phyloP scores from a whole-genome alignment of 2,888 invertebrate species.

The Zygogramma bicolorata region DNA sequence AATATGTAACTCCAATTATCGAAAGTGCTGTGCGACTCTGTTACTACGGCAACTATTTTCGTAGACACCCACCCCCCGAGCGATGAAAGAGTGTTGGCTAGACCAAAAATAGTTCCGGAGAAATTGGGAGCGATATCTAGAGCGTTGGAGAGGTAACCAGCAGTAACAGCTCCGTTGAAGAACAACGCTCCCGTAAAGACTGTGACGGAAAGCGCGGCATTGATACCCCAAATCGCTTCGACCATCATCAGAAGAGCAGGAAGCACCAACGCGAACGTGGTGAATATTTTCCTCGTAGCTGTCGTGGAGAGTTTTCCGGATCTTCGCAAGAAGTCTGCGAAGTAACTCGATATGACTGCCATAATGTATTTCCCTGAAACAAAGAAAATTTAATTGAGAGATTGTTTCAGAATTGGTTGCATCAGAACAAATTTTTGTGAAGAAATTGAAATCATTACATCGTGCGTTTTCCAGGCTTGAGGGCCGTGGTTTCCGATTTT shows the following conservation, averaged over 20 bases:
- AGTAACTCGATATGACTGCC: slow-evolving; percentile 78
- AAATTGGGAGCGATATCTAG: slow-evolving; percentile 91
- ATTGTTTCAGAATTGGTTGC: too few species aligned
- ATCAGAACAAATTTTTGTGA: too few species aligned
- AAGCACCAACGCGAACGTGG: slow-evolving; percentile 73
- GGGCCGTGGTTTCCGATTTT: too few species aligned
- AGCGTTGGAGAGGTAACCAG: slow-evolving; percentile 87
- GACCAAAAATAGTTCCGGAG: slow-evolving; percentile 88
- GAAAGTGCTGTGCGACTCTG: slow-evolving; percentile 79
- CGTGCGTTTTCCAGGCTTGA: too few species aligned
- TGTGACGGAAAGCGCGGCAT: slow-evolving; percentile 78
- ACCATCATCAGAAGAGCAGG: slow-evolving; percentile 82
- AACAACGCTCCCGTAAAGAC: slow-evolving; percentile 86
- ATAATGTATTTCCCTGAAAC: slow-evolving; percentile 78
- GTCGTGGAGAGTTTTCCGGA: slow-evolving; percentile 80
- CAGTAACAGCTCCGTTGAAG: slow-evolving; percentile 87
- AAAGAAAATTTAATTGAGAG: slow-evolving; percentile 3
- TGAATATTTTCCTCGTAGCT: slow-evolving; percentile 78
- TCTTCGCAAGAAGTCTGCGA: slow-evolving; percentile 79
- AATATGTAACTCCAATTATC: slow-evolving; percentile 86
- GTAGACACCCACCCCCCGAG: slow-evolving; percentile 86
- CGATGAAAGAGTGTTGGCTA: slow-evolving; percentile 89
- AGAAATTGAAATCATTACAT: too few species aligned
- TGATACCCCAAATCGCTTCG: slow-evolving; percentile 79
- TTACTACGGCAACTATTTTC: slow-evolving; percentile 83